Conservation (phyloP, 2,797 vertebrate species). For the Balearica regulorum region DNA sequence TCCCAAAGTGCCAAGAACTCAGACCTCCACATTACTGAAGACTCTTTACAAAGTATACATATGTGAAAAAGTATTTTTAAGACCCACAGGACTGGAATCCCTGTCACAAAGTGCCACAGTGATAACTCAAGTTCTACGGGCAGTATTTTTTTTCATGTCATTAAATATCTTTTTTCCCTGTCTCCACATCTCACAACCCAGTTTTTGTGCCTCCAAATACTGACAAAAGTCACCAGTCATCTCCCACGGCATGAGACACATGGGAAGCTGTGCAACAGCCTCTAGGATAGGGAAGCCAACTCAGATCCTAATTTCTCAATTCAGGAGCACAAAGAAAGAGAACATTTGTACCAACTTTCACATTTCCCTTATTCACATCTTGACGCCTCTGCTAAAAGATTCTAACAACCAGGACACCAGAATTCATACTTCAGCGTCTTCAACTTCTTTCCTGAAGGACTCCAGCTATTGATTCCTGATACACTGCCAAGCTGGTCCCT, state of each 20-base stretch:
- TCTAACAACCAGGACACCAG: constrained; percentile 30
- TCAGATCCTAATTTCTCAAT: background rate
- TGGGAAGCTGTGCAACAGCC: background rate
- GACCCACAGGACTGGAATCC: background rate
- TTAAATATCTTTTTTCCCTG: background rate
- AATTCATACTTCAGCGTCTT: constrained; percentile 30
- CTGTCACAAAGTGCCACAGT: background rate
- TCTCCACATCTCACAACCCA: background rate
- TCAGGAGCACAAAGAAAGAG: constrained; percentile 2
- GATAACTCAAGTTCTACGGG: background rate
- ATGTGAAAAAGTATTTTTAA: background rate
- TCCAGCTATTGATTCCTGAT: constrained; percentile 33
- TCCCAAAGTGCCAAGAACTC: background rate
- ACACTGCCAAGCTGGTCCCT: background rate
- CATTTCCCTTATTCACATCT: constrained; percentile 18
- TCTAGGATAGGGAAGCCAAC: background rate
- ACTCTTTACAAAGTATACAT: background rate
- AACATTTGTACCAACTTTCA: background rate
- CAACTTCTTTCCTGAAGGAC: constrained; percentile 24
- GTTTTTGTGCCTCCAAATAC: background rate
- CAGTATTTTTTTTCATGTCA: background rate
- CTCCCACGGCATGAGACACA: background rate
- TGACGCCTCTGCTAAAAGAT: constrained; percentile 6
- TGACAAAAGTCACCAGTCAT: background rate
- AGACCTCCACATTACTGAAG: background rate